Base-by-base conservation (phyloP, 2,797 vertebrate genomes). In the Danio aesculapii region DNA sequence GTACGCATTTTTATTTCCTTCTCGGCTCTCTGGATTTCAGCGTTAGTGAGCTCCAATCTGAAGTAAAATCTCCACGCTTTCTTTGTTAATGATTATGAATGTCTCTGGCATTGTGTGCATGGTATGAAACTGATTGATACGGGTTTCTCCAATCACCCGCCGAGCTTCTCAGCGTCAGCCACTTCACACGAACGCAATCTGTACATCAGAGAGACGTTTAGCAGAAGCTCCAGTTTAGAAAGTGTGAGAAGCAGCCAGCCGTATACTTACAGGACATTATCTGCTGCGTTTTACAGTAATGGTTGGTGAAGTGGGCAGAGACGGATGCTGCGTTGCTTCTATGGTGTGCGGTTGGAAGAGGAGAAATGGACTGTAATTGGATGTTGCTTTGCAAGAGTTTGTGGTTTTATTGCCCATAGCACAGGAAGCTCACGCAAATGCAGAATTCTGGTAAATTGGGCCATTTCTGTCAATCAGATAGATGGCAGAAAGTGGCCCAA, bases 331-430 rank as follows among this genome's bases (percentile, higher is more conserved):
- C 41, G 21, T 53, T 69, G 57, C 47, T 49, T 62, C 66, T 62
- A 19, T 62, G 61, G 8, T 17, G 16, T 16, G 41, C 0, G 6
- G 16, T 5, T 1, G 8, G 46, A 62, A 19, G 12, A 79, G 44
- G 39, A 30, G 4, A 71, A 79, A 71, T 79, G 77, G 67, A 79
- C 19, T 46, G 8, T 79, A 79, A 79, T 61, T 70, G 77, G 57
- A 62, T 43, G 30, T 16, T 50, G 11, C 21, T 43, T 49, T 17
- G 64, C 64, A 59, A 49, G 43, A 9, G 10, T 67, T 21, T 63
- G 50, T 63, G 73, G 30, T 53, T 66, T 49, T 49, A 8, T 17
- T 68, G 43, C 21, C 41, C 53, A 12, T 30, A 30, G 30, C 30
- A 30, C 30, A 30, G 30, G 30, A 30, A 30, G 30, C 30, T 30